Base-by-base conservation (phyloP, 2,797 vertebrate species). In the Mormyrus proboscirostris region DNA sequence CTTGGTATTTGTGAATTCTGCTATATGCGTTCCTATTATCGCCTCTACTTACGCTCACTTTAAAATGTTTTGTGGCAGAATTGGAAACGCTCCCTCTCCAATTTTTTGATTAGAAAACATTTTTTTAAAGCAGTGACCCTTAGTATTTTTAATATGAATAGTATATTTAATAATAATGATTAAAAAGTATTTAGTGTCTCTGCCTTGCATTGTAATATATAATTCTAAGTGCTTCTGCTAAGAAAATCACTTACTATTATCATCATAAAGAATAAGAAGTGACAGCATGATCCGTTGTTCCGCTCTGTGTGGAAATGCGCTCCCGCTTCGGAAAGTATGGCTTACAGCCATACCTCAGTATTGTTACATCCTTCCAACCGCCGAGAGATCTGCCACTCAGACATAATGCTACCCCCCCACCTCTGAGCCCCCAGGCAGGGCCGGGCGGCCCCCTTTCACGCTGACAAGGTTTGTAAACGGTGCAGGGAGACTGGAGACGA, bases 381-480 rank as follows among this genome's bases (percentile, higher is more conserved):
- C 19, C 16, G 90, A 55, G 22, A 62, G 76, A 62, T 91, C 82
- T 89, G 88, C 86, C 22, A 50, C 57, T 65, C 50, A 57, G 85
- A 53, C 86, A 86, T 86, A 55, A 55, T 55, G 50, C 22, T 29
- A 2, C 41, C 16, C 14, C 47, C 12, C 47, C 44, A 33, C 14
- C 49, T 59, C 41, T 8, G 57, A 25, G 90, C 83, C 87, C 33
- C 41, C 19, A 49, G 65, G 53, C 53, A 87, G 57, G 41, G 84
- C 22, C n/a, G 47, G 49, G 47, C 50, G 29, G 29, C 59, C 84
- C 62, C 89, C 84, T 86, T 88, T 88, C 73, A 25, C 53, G 57
- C 89, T 90, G 92, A 89, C 89, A 89, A 73, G 90, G 87, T 87
- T 88, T 59, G 69, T 59, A 90, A 89, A 90, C n/a, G 49, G 62